Base-by-base conservation (phyloP, 2,113 vertebrate species). In the Otis tarda region DNA sequence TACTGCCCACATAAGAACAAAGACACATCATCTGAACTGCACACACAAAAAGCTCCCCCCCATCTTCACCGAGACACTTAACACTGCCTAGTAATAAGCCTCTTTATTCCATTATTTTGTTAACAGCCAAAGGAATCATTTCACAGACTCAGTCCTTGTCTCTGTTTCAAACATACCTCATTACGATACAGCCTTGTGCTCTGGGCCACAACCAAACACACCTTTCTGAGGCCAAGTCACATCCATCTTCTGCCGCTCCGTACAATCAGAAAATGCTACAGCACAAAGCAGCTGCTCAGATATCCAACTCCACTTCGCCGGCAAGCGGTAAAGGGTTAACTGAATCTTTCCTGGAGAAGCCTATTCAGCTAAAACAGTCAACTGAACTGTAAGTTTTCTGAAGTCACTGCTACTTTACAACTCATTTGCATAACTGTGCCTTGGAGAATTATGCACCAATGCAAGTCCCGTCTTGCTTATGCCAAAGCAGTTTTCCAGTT, bases 371-470 rank as follows among this genome's bases (percentile, higher is more conserved):
- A 10, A 61, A 91, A 43, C 71, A 52, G 11, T 37, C 90, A 88
- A 1, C 76, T 39, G 7, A 60, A 87, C 86, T 52, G n/a, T 35
- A 12, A 33, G 39, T 86, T 91, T 91, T 94, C 86, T 87, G 83
- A 79, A 96, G 95, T 73, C 83, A 75, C 81, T 93, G 89, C 95
- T 95, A 3, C 89, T 84, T 74, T 55, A 79, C 81, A 79, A 35
- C 65, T 14, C 27, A 95, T 97, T 95, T 96, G 91, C 96, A 96
- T 95, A 94, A 89, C 91, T 78, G 87, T 91, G 96, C 94, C 91
- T 95, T 65, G 81, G 77, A 96, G 95, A 95, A 56, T 91, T 89
- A 49, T 0, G 25, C 89, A 91, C 89, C 60, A 91, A 82, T 20
- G 65, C 96, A 82, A 94, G 96, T 95, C 71, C 65, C 75, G 93